Conservation (phyloP, 2,888 invertebrate species). For the Polydesmus complanatus region DNA sequence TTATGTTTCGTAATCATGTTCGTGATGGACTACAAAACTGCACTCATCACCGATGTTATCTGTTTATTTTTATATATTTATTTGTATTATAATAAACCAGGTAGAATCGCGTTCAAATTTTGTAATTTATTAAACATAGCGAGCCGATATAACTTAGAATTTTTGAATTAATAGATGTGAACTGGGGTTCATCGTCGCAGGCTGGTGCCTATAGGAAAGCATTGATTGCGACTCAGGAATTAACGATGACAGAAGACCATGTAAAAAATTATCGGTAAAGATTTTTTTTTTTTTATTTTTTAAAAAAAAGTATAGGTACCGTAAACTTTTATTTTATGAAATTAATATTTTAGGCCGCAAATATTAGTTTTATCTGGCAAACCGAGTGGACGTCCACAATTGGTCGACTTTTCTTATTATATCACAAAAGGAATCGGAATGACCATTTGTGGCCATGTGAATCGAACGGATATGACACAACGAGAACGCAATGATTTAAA, state of each 20-base stretch:
- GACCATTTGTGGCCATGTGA: slow-evolving; percentile 40
- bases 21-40: slow-evolving; percentile 40
- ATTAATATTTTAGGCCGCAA: slow-evolving; percentile 31
- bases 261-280: slow-evolving; percentile 40
- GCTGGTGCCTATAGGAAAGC: slow-evolving; percentile 34
- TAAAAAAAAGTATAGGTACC: no score
- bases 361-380: slow-evolving; percentile 37
- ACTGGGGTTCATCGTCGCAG: slow-evolving; percentile 37
- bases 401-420: slow-evolving; percentile 38
- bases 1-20: slow-evolving; percentile 38
- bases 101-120: slow-evolving; percentile 22
- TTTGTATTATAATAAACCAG: slow-evolving; percentile 34
- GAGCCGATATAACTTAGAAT: not conserved
- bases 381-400: slow-evolving; percentile 36
- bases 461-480: slow-evolving; percentile 23
- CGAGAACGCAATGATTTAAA: slow-evolving; percentile 15
- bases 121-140: not conserved
- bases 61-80: slow-evolving; percentile 33
- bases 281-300: slow-evolving; percentile 30
- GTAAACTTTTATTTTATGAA: not conserved
- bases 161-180: slow-evolving; percentile 29
- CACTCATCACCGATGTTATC: slow-evolving; percentile 35
- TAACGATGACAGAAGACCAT: slow-evolving; percentile 32
- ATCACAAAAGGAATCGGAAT: slow-evolving; percentile 38
- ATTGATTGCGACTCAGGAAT: slow-evolving; percentile 30